A percentile compares a stretch with the other conserved stretches of the same genome.
Evolutionary conservation across 2,113 vertebrate species (phyloP).

Genomic region (Benitochromis conjunctus): DNA sequence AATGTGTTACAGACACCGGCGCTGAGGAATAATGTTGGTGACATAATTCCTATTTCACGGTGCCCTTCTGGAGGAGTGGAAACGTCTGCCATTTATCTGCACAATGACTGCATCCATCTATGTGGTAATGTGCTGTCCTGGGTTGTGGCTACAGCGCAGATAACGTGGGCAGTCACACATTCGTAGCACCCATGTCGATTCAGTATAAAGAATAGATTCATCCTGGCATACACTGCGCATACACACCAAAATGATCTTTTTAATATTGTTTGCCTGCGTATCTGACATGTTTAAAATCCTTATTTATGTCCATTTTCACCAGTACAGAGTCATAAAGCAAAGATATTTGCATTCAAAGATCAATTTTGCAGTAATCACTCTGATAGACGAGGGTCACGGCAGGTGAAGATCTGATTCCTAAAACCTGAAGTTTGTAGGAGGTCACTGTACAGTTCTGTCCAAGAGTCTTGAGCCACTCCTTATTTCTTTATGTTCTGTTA

Average conservation of each 20-base stretch:
- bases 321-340: not conserved
- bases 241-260: not conserved
- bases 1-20: not conserved
- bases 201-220: not conserved
- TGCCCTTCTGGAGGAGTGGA: slow-evolving; percentile 12
- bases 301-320: not conserved
- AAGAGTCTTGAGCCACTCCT: not conserved
- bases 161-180: not conserved
- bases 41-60: slow-evolving; percentile 45
- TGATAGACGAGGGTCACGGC: not conserved
- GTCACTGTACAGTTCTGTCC: not conserved
- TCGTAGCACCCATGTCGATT: not conserved
- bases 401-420: not conserved
- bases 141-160: not conserved
- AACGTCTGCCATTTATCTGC: slow-evolving; percentile 27
- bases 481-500: not conserved
- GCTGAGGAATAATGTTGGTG: slow-evolving; percentile 14
- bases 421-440: not conserved
- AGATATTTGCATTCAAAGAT: not conserved
- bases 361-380: not conserved
- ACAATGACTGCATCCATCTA: slow-evolving; percentile 41
- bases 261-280: not conserved
- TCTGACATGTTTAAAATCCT: not conserved
- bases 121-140: slow-evolving; percentile 26
- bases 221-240: not conserved